Percentiles rank a stretch among this genome's conserved stretches.
These are phyloP conservation scores for Lithophane leautieri DNA, from an alignment of 2,888 invertebrate species.

Conservation along the genomic window DNA sequence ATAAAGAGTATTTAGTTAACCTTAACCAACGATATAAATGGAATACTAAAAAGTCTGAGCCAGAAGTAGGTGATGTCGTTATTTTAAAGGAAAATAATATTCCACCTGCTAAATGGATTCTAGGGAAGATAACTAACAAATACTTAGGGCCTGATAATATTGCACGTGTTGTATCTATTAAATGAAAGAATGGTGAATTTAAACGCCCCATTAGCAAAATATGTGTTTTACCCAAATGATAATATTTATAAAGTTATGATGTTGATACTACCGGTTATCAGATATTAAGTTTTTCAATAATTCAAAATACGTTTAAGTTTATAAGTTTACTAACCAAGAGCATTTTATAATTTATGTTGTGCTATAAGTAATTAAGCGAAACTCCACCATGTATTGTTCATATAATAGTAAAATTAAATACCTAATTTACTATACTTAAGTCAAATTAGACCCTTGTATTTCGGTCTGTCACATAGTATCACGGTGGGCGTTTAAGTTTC, in stretches of 20 bases:
- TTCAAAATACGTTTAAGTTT: no score
- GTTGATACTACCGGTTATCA: not conserved
- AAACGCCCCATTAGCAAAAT: constrained; percentile 3
- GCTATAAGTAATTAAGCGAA: no score
- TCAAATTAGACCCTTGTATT: no score
- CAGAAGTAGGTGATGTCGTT: not conserved
- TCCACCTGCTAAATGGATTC: constrained; percentile 3
- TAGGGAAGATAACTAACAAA: not conserved
- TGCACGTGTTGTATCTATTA: constrained; percentile 4
- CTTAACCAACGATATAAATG: constrained; percentile 1
- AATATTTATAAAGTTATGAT: no score
- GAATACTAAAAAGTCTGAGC: not conserved
- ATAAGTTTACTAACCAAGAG: no score
- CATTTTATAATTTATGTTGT: no score
- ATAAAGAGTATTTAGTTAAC: not conserved
- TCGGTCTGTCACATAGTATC: no score
- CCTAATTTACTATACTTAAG: no score
- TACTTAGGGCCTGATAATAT: not conserved
- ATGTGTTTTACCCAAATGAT: constrained; percentile 4
- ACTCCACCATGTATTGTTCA: no score
- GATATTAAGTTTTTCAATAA: no score
- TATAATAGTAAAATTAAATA: no score
- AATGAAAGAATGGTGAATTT: not conserved
- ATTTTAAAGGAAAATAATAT: not conserved
- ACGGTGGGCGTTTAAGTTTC: no score